Base-by-base conservation (phyloP, 2,113 vertebrate genomes). In the Steatornis caripensis region DNA sequence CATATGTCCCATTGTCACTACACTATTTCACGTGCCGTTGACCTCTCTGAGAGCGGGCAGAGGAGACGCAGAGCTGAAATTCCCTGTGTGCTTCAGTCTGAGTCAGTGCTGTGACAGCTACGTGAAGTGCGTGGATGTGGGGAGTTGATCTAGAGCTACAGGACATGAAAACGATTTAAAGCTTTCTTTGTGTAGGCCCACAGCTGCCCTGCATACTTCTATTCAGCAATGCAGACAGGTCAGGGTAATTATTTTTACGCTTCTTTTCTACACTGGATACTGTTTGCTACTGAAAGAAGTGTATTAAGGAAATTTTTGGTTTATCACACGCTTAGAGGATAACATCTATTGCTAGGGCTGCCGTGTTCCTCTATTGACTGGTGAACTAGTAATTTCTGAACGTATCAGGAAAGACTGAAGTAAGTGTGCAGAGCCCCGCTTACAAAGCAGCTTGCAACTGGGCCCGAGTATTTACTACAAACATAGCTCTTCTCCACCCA, bases 1-100 rank as follows among this genome's bases (percentile, higher is more conserved):
- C 0, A 0, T 46, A 58, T 0, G 2, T 84, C 24, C 20, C 0
- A 0, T 3, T 82, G 85, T 68, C 72, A 15, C 29, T 20, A 3
- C 5, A 1, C 14, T 65, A 7, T 64, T 66, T 71, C 27, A 5
- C 39, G 55, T 76, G 46, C 51, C 6, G 2, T 14, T 95, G 80
- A 70, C 55, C 60, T 68, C 64, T 66, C 32, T 27, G 49, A 70
- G 55, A 82, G 37, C 0, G 0, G 51, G 41, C 36, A 58, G 61
- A 86, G 39, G 17, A 72, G 54, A 64, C 5, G 7, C 10, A 36
- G 43, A 1, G 1, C 3, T 75, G 65, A 92, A 84, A 77, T 66
- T 88, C 23, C 23, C 21, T 0, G 0, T 0, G 1, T 54, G 51
- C 68, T 78, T 82, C 1, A 0, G 30, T 29, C 19, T 51, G 39